These are phyloP conservation scores for Colius striatus DNA, from an alignment of 2,113 vertebrate genomes.

Conservation along the genomic window DNA sequence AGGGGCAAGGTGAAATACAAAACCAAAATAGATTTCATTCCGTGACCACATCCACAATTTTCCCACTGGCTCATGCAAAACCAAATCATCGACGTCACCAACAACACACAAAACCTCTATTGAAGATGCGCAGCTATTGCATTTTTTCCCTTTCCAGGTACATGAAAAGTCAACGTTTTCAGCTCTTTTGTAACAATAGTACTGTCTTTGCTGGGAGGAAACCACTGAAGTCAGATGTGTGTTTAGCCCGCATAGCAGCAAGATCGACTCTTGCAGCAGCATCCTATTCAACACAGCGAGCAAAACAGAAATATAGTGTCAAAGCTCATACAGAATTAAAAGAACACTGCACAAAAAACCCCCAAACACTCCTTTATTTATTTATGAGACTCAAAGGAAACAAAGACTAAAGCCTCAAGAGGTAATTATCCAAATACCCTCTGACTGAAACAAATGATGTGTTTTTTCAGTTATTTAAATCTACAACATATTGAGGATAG, in stretches of 20 bases:
- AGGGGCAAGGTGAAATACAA: neutral
- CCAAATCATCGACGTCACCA: neutral
- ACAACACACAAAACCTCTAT: neutral
- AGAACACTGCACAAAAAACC: neutral
- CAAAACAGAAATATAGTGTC: neutral
- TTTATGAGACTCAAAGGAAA: neutral
- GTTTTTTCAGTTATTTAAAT: neutral
- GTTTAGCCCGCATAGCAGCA: neutral
- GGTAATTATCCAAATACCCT: neutral
- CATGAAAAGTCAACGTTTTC: neutral
- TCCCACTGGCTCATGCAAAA: neutral
- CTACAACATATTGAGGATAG: neutral
- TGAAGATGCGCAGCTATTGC: neutral
- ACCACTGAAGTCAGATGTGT: neutral
- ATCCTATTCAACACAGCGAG: neutral
- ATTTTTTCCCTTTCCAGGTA: neutral
- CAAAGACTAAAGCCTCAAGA: neutral
- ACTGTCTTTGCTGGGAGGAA: neutral
- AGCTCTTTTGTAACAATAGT: neutral
- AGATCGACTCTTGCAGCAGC: neutral
- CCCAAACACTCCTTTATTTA: neutral
- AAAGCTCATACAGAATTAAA: neutral
- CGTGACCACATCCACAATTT: neutral
- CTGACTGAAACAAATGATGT: rapidly evolving
- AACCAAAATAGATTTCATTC: neutral